Evolutionary conservation across 2,113 vertebrate species (phyloP).

Genomic region (Climacteris rufus): DNA sequence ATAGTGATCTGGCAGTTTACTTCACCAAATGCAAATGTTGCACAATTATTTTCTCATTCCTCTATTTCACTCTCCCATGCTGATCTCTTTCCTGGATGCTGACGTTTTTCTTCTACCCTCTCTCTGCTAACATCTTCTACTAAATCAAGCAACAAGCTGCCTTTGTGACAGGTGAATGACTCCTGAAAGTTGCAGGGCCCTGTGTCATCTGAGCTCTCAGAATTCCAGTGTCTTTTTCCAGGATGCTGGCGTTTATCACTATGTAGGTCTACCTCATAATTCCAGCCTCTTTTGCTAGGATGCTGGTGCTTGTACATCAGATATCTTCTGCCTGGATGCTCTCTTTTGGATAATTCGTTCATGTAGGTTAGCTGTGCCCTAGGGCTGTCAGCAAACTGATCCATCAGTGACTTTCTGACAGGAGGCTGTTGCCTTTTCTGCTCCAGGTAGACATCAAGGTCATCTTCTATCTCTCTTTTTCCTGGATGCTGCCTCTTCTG

Average conservation of each 20-base stretch:
- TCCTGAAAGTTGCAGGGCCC: slow-evolving; percentile 74
- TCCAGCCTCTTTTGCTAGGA: slow-evolving; percentile 71
- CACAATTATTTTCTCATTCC: slow-evolving; percentile 62
- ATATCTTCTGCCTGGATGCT: slow-evolving; percentile 83
- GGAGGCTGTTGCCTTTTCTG: slow-evolving; percentile 80
- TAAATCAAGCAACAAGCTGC: slow-evolving; percentile 78
- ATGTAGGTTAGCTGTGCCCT: slow-evolving; percentile 24
- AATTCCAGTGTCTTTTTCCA: slow-evolving; percentile 78
- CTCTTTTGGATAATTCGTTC: slow-evolving; percentile 77
- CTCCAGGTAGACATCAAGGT: slow-evolving; percentile 15
- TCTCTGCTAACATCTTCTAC: slow-evolving; percentile 73
- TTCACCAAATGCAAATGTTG: neutral
- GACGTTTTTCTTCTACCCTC: slow-evolving; percentile 79
- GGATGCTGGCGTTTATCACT: slow-evolving; percentile 84
- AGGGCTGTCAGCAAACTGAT: slow-evolving; percentile 61
- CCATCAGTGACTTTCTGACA: slow-evolving; percentile 69
- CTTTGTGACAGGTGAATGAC: slow-evolving; percentile 73
- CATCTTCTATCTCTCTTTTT: slow-evolving; percentile 69
- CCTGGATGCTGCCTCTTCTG: slow-evolving; percentile 76
- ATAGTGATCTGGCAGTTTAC: neutral
- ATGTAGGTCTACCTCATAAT: slow-evolving; percentile 53
- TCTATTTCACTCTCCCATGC: slow-evolving; percentile 69
- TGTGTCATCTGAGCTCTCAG: slow-evolving; percentile 60
- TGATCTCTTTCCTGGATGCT: slow-evolving; percentile 84
- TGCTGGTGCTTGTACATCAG: slow-evolving; percentile 74